Percentiles rank a stretch among this genome's conserved stretches.
phyloP scores from a whole-genome alignment of 2,888 invertebrate genomes.

The Morinoia aosen region DNA sequence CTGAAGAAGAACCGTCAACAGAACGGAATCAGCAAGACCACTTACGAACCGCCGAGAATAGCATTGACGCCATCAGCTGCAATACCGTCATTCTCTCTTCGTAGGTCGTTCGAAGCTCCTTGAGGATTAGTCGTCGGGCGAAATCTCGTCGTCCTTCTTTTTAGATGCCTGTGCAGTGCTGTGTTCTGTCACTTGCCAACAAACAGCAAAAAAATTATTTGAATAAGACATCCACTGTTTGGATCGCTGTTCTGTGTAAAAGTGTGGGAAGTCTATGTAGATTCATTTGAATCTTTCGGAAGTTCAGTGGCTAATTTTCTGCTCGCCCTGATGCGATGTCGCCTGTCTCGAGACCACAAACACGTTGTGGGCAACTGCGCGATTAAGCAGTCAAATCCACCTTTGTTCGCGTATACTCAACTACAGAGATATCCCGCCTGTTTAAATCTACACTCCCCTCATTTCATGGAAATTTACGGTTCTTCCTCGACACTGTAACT shows the following conservation, averaged over 20 bases:
- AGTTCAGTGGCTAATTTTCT: neutral
- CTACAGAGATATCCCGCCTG: too few relatives aligned
- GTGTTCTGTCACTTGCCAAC: neutral
- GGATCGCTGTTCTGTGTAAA: neutral
- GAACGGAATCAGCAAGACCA: neutral
- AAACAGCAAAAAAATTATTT: neutral
- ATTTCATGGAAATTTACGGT: too few relatives aligned
- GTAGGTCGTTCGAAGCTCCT: neutral
- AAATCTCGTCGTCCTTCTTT: neutral
- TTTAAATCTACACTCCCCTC: too few relatives aligned
- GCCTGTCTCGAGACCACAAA: too few relatives aligned
- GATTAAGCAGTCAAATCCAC: too few relatives aligned
- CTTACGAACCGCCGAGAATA: constrained; percentile 1
- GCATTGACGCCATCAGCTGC: neutral
- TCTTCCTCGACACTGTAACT: neutral
- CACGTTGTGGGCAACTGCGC: too few relatives aligned
- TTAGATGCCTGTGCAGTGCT: neutral
- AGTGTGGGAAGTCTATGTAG: neutral
- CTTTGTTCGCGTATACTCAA: too few relatives aligned
- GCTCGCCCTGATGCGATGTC: neutral
- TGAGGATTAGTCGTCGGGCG: neutral
- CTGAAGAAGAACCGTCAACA: neutral
- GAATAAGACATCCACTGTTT: neutral
- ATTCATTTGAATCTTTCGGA: neutral
- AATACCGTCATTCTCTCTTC: neutral